A percentile compares a stretch with the other conserved stretches of the same genome.
Evolutionary conservation across 2,113 vertebrate species (phyloP).

Genomic region (Tonatia bakeri): DNA sequence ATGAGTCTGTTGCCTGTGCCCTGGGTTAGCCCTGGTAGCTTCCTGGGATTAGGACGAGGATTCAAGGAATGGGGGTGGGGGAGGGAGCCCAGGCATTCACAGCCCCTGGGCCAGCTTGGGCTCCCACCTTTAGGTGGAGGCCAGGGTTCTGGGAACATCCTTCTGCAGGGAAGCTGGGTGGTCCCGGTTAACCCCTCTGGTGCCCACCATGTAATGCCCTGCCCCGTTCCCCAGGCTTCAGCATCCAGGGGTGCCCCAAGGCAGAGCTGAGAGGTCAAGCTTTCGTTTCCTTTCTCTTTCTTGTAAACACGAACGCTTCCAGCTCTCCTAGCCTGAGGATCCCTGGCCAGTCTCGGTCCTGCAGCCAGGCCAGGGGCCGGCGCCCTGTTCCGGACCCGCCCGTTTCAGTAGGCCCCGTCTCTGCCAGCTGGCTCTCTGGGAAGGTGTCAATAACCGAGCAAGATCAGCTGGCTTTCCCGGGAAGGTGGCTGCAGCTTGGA

Average conservation of each 20-base stretch:
- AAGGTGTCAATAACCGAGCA: not conserved
- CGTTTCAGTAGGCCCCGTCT: not conserved
- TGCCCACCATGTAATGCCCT: not conserved
- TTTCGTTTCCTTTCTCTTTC: not conserved
- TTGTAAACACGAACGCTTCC: not conserved
- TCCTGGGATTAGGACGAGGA: not conserved
- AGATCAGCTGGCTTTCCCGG: not conserved
- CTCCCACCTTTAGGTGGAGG: not conserved
- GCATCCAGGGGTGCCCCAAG: not conserved
- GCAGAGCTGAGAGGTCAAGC: not conserved
- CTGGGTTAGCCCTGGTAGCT: not conserved
- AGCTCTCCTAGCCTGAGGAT: not conserved
- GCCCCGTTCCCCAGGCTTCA: not conserved
- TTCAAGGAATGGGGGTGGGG: not conserved
- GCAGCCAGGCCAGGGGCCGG: not conserved
- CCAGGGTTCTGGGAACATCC: fast-evolving
- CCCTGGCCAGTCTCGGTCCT: not conserved
- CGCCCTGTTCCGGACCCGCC: not conserved
- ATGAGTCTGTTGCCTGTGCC: conserved; percentile 31
- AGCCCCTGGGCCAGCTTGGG: not conserved
- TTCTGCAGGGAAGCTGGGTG: not conserved
- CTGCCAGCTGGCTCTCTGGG: not conserved
- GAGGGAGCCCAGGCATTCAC: not conserved
- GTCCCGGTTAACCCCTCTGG: not conserved
- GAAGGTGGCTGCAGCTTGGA: not conserved